These are phyloP conservation scores for Hydrotaea cyrtoneurina DNA, from an alignment of 2,888 invertebrate species.

Conservation along the genomic window DNA sequence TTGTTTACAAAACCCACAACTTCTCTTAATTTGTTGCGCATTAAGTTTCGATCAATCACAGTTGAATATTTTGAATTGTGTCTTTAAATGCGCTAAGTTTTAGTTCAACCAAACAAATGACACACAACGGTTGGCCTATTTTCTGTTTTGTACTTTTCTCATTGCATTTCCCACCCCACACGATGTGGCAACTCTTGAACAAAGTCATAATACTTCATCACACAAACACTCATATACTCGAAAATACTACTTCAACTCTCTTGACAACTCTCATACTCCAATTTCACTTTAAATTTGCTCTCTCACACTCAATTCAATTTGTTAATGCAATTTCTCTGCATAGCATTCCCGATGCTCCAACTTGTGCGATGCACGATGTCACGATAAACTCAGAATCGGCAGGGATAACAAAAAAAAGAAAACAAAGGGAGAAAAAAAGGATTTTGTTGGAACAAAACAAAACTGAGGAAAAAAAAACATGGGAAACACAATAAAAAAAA, in stretches of 20 bases:
- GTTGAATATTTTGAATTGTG: not conserved
- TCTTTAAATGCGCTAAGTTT: not conserved
- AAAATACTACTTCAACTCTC: conserved; percentile 5
- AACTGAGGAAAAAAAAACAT: conserved; percentile 15
- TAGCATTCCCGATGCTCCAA: not conserved
- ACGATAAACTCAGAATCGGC: not conserved
- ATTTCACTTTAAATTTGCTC: not conserved
- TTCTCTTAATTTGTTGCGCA: no score
- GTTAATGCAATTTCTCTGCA: conserved; percentile 57
- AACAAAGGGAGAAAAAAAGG: conserved; percentile 11
- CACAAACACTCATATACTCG: not conserved
- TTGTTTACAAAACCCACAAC: no score
- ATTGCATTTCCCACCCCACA: not conserved
- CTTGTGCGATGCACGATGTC: not conserved
- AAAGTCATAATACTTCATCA: conserved; percentile 9
- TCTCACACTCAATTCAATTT: conserved; percentile 47
- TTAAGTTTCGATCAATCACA: no score
- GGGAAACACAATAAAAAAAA: conserved; percentile 18
- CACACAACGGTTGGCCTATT: not conserved
- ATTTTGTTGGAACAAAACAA: conserved; percentile 44
- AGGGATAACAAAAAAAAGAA: conserved; percentile 4
- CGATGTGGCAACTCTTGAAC: not conserved
- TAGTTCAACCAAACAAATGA: not conserved
- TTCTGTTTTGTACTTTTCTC: not conserved
- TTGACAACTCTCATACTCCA: conserved; percentile 17